Evolutionary conservation across 2,113 vertebrate genomes (phyloP).

Genomic region (Dendropsophus ebraccatus): DNA sequence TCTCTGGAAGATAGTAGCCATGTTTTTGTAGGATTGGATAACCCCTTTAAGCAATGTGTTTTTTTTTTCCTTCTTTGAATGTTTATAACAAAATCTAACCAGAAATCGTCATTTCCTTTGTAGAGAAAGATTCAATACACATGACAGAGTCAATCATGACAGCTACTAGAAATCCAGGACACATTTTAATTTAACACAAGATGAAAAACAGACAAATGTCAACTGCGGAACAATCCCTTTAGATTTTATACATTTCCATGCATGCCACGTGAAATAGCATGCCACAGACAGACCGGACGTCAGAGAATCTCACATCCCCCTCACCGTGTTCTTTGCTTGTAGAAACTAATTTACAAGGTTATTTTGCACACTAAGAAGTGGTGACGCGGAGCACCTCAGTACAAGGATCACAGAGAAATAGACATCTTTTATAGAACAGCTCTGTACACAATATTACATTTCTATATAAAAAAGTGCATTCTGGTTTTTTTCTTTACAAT

Average conservation of each 20-base stretch:
- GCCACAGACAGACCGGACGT: background rate
- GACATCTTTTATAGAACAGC: constrained; percentile 18
- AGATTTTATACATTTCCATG: constrained; percentile 10
- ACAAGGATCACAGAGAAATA: constrained; percentile 27
- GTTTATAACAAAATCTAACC: background rate
- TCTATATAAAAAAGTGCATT: constrained; percentile 47
- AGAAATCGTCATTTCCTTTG: background rate
- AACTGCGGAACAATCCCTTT: constrained; percentile 17
- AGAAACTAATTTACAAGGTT: constrained; percentile 9
- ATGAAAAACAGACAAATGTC: constrained; percentile 22
- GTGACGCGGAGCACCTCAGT: background rate
- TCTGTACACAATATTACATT: constrained; percentile 30
- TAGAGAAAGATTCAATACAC: background rate
- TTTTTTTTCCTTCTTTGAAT: background rate
- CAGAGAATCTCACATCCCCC: background rate
- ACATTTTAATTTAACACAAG: constrained; percentile 30
- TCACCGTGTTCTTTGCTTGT: constrained; percentile 5
- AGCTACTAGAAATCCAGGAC: constrained; percentile 5
- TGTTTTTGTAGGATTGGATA: too few species aligned
- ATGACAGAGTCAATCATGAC: background rate
- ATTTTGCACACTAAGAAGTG: constrained; percentile 7
- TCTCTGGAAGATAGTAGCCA: too few species aligned
- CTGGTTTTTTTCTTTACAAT: background rate
- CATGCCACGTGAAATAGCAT: constrained; percentile 35
- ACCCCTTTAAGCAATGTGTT: too few species aligned